Conservation (phyloP, 2,888 invertebrate genomes). For the Euphydryas editha region DNA sequence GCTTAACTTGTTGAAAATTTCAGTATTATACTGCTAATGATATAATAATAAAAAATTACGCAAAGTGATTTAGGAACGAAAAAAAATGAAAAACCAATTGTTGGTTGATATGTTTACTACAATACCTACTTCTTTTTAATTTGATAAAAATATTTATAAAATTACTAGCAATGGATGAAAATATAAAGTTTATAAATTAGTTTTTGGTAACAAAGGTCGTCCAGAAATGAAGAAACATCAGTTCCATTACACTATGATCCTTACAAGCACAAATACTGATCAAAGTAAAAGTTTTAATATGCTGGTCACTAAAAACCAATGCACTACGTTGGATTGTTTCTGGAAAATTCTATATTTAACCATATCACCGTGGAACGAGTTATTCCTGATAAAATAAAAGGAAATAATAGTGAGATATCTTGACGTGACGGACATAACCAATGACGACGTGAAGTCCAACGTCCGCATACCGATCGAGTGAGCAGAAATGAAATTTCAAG, state of each 20-base stretch:
- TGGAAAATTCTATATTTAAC: constrained; percentile 25
- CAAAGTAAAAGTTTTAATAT: not conserved
- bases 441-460: constrained; percentile 14
- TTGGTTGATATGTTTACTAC: too few species aligned
- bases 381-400: constrained; percentile 40
- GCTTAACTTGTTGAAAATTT: too few species aligned
- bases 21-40: too few species aligned
- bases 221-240: too few species aligned
- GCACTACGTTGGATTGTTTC: constrained; percentile 16
- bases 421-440: constrained; percentile 35
- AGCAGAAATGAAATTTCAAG: not conserved
- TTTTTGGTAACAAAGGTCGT: too few species aligned
- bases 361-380: constrained; percentile 30
- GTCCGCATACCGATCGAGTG: constrained; percentile 16
- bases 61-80: too few species aligned
- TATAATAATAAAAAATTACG: too few species aligned
- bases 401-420: constrained; percentile 39
- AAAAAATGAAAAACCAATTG: too few species aligned
- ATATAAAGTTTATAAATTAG: too few species aligned
- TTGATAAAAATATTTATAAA: too few species aligned
- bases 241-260: not conserved
- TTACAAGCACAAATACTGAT: not conserved
- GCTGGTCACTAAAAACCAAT: not conserved
- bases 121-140: too few species aligned
- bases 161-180: too few species aligned